Percentiles rank a stretch among this genome's conserved stretches.
phyloP scores from a whole-genome alignment of 2,113 vertebrate species.

The Tragelaphus scriptus region DNA sequence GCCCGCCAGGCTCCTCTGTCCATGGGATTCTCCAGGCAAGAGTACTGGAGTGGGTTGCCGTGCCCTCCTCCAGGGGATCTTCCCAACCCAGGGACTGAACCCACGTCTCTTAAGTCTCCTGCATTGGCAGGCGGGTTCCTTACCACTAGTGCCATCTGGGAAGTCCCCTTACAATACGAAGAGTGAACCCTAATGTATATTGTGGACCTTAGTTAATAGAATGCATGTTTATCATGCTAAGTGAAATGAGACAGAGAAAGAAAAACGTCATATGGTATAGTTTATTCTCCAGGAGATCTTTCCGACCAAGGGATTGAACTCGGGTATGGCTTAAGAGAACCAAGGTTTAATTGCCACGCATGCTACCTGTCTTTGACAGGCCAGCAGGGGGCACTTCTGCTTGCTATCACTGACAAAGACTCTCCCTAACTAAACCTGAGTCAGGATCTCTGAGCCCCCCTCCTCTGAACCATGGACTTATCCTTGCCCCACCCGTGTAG shows the following conservation, averaged over 20 bases:
- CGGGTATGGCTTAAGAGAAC: background rate
- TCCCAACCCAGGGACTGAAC: fast-evolving
- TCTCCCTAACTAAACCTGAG: background rate
- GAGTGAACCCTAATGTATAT: background rate
- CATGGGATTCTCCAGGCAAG: background rate
- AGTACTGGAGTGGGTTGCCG: background rate
- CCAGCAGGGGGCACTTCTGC: background rate
- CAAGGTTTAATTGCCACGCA: background rate
- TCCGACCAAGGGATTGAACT: background rate
- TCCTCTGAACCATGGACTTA: too few species aligned
- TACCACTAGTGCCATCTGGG: background rate
- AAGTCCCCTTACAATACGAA: background rate
- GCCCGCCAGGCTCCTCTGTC: background rate
- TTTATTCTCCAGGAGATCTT: background rate
- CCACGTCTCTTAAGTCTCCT: background rate
- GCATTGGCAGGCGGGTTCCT: background rate
- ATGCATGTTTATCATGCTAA: background rate
- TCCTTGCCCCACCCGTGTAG: background rate
- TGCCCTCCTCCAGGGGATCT: background rate
- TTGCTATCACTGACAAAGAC: background rate
- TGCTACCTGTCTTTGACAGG: background rate
- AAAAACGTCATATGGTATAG: background rate
- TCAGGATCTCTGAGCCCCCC: background rate
- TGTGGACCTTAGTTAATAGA: background rate
- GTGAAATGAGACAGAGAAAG: background rate